Base-by-base conservation (phyloP, 2,888 invertebrate genomes). In the Actias luna region DNA sequence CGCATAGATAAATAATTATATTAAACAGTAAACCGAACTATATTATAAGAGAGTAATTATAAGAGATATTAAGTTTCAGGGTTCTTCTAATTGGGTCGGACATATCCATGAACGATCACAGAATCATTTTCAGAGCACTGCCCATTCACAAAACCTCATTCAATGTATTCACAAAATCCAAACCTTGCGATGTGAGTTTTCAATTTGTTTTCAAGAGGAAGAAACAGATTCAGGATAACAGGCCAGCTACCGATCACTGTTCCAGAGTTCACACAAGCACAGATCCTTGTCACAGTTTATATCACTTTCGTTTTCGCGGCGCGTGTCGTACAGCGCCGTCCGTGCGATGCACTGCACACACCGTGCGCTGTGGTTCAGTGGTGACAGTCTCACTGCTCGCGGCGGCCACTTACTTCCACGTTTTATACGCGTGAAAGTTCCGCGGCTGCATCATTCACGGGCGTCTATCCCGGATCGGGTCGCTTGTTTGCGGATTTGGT, bases 371-470 rank as follows among this genome's bases (percentile, higher is more conserved):
- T 22, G 77, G 77, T 73, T 73, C 75, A 71, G 72, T 76, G 80
- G 73, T 74, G 75, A 71, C 62, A 74, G 74, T 80, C 80, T 82
- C 82, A 92, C 92, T 92, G 92, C 88, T 80, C 88, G 89, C 87
- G 87, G 75, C 88, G 82, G 87, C 83, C 80, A 80, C 78, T 77
- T 73, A 66, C 78, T 72, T 75, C 70, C 64, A 65, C 73, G 88
- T 90, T 92, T 83, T 92, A 92, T 92, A 92, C 88, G 85, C 90
- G 92, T 86, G 92, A 92, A 92, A 92, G 92, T 92, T 86, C 81
- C 78, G 79, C 82, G 77, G 78, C 79, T 79, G 80, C 82, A 75
- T 74, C 75, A 74, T 75, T 76, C 70, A 65, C 75, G 74, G 74
- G 78, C 76, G 71, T 78, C 78, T 85, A 89, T 92, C 92, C 92